These are phyloP conservation scores for Erpetoichthys calabaricus DNA, from an alignment of 2,797 vertebrate species.

Conservation along the genomic window DNA sequence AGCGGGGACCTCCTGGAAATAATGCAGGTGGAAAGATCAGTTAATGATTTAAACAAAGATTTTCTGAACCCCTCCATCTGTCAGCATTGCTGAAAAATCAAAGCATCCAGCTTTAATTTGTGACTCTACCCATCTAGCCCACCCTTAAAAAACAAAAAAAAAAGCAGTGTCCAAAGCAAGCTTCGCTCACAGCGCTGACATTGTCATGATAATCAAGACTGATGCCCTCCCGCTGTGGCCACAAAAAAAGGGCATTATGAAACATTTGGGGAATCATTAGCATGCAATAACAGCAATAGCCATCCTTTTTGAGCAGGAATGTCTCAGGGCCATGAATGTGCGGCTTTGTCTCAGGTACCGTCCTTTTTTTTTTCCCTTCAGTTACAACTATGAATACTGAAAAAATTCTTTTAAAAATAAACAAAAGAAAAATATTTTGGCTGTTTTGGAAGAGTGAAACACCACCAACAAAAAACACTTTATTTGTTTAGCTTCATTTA, in stretches of 20 bases:
- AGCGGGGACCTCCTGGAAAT: constrained; percentile 32
- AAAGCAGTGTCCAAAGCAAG: constrained; percentile 35
- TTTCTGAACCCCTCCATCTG: constrained; percentile 49
- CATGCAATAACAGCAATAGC: constrained; percentile 45
- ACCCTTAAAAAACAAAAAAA: constrained; percentile 24
- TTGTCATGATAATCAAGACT: constrained; percentile 68
- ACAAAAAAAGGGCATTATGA: constrained; percentile 50
- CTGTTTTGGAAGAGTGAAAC: no score
- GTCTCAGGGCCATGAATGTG: constrained; percentile 23
- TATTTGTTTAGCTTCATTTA: no score
- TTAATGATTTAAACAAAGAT: constrained; percentile 62
- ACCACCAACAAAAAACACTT: no score
- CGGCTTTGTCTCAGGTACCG: constrained; percentile 36
- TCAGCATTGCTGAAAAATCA: constrained; percentile 48
- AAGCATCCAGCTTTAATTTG: constrained; percentile 43
- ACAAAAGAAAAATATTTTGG: no score
- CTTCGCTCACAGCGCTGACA: constrained; percentile 39
- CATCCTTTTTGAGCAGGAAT: constrained; percentile 33
- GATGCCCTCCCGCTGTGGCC: constrained; percentile 49
- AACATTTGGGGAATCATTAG: constrained; percentile 59
- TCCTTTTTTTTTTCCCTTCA: constrained; percentile 30
- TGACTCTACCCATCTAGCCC: constrained; percentile 41
- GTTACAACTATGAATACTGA: constrained; percentile 15
- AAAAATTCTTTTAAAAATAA: no score
- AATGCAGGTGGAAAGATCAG: constrained; percentile 43